Evolutionary conservation across 2,113 vertebrate genomes (phyloP), one percentile per base, ranked within the genome.

Genomic region (Pimephales promelas): DNA sequence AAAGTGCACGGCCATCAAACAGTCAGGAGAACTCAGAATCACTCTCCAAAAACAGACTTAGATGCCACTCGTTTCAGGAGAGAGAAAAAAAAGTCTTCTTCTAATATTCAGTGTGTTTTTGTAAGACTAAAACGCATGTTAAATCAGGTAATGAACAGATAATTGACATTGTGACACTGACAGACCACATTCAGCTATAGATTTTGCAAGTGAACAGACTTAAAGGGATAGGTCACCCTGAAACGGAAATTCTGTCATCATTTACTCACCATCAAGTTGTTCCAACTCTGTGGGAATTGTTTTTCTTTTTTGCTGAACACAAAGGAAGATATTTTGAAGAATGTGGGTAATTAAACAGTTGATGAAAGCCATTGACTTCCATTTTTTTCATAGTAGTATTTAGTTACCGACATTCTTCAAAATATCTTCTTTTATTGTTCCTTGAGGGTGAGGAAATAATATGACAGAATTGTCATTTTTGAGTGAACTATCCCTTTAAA

Each of bases 1-100:
- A 91, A 92, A 91, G 52, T n/a, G 34, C 87, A 87, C 57, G 83
- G 89, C 90, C 89, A 91, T 86, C 88, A 85, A 88, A 85, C 84
- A 88, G 85, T 86, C 86, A 81, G 40, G 64, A 73, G 66, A 80
- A 80, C 40, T 54, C 13, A 47, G 11, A 14, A 43, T 71, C 76
- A 34, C 54, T 73, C 22, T 26, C 68, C 52, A 34, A 85, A 62
- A 73, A 18, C 66, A 73, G 61, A 59, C 61, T 26, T 10, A 7
- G 13, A 74, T 45, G 24, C 13, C 14, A 73, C 36, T 52, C 20
- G 13, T 22, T 79, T 64, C 57, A 47, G 40, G 9, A 40, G 9
- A 40, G 34, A 40, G 14, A 62, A 62, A 57, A 10, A 22, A 73
- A 2, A 2, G 16, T n/a, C 6, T 8, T 36, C 47, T 4, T 78